phyloP scores from a whole-genome alignment of 2,888 invertebrate genomes.

The Nomada flava region DNA sequence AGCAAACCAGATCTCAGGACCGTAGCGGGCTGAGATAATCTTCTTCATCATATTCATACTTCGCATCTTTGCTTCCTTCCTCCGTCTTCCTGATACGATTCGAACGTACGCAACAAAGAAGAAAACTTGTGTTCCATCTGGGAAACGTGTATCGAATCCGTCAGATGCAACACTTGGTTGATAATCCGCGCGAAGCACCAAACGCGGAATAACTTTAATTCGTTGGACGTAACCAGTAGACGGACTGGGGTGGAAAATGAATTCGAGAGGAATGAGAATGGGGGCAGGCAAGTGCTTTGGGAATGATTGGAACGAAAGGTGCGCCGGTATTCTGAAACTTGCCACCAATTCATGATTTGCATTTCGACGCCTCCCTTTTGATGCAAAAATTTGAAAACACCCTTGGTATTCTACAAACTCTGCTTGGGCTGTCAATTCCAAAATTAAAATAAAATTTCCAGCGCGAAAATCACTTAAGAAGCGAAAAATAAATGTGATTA shows the following conservation, averaged over 20 bases:
- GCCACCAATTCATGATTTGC: not conserved
- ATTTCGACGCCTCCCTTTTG: not conserved
- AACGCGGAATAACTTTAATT: conserved; percentile 20
- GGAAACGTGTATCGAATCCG: not conserved
- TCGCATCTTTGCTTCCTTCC: not conserved
- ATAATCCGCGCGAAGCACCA: conserved; percentile 41
- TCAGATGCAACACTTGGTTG: not conserved
- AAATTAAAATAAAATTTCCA: not conserved
- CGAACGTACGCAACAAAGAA: no score
- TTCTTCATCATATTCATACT: not conserved
- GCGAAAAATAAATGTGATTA: no score
- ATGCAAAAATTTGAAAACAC: not conserved
- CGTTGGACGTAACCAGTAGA: not conserved
- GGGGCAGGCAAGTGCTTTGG: not conserved
- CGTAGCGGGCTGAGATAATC: not conserved
- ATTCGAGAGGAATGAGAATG: not conserved
- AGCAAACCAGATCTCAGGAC: not conserved
- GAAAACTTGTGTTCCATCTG: not conserved
- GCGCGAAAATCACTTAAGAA: not conserved
- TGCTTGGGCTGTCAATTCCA: not conserved
- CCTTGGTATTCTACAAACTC: not conserved
- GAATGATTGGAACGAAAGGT: not conserved
- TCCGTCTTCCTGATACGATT: not conserved
- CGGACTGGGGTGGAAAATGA: not conserved
- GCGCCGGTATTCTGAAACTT: not conserved